These are phyloP conservation scores for Sesia bembeciformis DNA, from an alignment of 2,888 invertebrate species.

Conservation along the genomic window DNA sequence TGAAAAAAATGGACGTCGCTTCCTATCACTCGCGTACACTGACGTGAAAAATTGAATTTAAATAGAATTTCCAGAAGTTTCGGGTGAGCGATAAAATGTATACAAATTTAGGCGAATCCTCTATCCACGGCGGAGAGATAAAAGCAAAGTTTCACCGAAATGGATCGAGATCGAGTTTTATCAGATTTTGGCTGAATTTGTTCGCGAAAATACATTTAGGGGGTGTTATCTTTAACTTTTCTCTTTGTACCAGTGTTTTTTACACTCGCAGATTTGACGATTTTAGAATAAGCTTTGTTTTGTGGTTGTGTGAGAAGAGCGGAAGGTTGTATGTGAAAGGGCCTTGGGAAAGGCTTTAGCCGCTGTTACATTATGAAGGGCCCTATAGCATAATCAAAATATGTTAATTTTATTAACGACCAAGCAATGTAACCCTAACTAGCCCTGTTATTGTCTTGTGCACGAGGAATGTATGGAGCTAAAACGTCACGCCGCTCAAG, in stretches of 20 bases:
- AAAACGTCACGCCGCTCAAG: no score
- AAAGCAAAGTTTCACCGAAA: conserved; percentile 42
- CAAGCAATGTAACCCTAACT: no score
- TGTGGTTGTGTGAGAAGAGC: no score
- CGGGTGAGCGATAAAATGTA: conserved; percentile 29
- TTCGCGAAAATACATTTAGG: conserved; percentile 25
- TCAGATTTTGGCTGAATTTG: conserved; percentile 30
- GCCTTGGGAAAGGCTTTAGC: no score
- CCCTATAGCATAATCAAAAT: no score
- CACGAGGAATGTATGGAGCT: no score
- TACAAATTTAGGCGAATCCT: conserved; percentile 36
- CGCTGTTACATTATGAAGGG: no score
- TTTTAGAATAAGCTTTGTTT: neutral
- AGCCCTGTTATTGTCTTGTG: no score
- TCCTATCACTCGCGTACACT: conserved; percentile 17
- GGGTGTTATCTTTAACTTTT: conserved; percentile 31
- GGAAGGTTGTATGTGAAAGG: no score
- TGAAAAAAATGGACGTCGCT: no score
- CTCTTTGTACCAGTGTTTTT: conserved; percentile 26
- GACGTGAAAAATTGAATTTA: neutral
- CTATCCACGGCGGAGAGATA: conserved; percentile 27
- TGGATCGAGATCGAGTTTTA: conserved; percentile 36
- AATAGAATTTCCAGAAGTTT: conserved; percentile 36
- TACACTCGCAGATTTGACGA: conserved; percentile 10
- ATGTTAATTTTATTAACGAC: no score